Evolutionary conservation across 2,888 invertebrate species (phyloP).

Genomic region (Argynnis bischoffii): DNA sequence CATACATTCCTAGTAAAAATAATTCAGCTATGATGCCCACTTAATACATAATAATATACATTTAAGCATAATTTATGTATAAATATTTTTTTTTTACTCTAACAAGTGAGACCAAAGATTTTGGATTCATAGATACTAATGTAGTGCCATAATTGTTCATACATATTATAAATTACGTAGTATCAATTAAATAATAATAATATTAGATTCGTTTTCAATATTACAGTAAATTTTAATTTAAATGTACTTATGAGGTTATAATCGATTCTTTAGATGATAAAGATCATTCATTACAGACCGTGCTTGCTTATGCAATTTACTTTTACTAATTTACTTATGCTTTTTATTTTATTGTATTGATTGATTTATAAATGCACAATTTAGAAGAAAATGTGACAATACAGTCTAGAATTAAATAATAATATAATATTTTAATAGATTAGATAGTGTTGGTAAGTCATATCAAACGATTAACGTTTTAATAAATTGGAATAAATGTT

Average conservation of each 20-base stretch:
- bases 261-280: conserved; percentile 19
- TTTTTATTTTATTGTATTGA: too few species aligned
- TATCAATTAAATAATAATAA: neutral
- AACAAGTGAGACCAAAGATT: neutral
- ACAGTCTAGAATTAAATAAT: conserved; percentile 54
- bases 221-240: conserved; percentile 15
- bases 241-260: conserved; percentile 35
- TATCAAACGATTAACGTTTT: conserved; percentile 38
- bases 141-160: conserved; percentile 15
- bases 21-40: conserved; percentile 7
- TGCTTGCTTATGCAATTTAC: conserved; percentile 21
- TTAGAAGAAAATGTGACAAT: conserved; percentile 70
- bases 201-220: neutral
- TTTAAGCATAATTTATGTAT: conserved; percentile 2
- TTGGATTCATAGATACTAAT: neutral
- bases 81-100: neutral
- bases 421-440: conserved; percentile 30
- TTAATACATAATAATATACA: neutral
- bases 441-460: conserved; percentile 37
- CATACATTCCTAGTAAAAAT: conserved; percentile 30
- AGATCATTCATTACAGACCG: conserved; percentile 8
- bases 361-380: conserved; percentile 43
- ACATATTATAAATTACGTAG: conserved; percentile 1
- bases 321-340: too few species aligned
- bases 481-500: conserved; percentile 15